These are phyloP conservation scores for Pyrgus malvae DNA, from an alignment of 2,888 invertebrate species.

Conservation along the genomic window DNA sequence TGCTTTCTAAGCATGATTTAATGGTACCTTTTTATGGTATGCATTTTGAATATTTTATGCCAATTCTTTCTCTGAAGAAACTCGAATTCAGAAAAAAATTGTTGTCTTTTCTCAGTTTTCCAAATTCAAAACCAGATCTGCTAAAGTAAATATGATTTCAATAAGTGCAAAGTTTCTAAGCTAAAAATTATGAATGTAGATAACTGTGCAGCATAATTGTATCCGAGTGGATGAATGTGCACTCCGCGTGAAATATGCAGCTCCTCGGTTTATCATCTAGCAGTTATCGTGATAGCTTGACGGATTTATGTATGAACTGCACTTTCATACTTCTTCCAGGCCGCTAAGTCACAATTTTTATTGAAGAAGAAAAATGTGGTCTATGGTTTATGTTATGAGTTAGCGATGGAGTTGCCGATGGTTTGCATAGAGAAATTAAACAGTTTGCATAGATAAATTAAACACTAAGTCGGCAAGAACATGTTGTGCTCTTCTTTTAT, in stretches of 20 bases:
- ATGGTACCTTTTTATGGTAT: too few relatives aligned
- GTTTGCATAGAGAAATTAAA: too few relatives aligned
- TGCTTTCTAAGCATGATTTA: too few relatives aligned
- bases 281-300: constrained; percentile 32
- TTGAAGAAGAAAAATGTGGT: not conserved
- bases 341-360: not conserved
- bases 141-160: constrained; percentile 6
- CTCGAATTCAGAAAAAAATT: too few relatives aligned
- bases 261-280: constrained; percentile 40
- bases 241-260: constrained; percentile 53
- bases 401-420: too few relatives aligned
- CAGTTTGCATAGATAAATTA: too few relatives aligned
- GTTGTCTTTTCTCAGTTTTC: too few relatives aligned
- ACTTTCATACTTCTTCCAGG: constrained; percentile 21
- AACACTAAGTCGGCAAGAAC: too few relatives aligned
- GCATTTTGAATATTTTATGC: too few relatives aligned
- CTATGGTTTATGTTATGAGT: not conserved
- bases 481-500: too few relatives aligned
- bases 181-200: constrained; percentile 26
- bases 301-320: constrained; percentile 38
- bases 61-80: too few relatives aligned
- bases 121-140: too few relatives aligned
- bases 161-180: constrained; percentile 12
- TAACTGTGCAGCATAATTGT: constrained; percentile 28
- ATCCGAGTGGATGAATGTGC: constrained; percentile 41